phyloP scores from a whole-genome alignment of 2,797 vertebrate genomes.

The Amniataba percoides region DNA sequence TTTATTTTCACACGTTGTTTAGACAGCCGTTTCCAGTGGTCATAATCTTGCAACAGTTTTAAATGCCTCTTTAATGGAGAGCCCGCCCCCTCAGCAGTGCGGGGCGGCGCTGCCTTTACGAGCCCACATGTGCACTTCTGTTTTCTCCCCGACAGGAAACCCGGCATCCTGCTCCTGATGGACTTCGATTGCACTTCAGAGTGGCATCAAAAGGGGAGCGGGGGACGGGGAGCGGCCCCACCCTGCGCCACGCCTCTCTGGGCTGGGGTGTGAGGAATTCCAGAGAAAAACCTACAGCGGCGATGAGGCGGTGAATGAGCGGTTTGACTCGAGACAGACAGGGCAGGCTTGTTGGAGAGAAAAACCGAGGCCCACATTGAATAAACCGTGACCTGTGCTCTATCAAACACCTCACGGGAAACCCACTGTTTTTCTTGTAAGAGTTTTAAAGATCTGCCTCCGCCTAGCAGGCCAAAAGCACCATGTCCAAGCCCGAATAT shows the following conservation, averaged over 20 bases:
- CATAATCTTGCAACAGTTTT: constrained; percentile 60
- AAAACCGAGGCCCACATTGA: constrained; percentile 27
- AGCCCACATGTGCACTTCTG: constrained; percentile 60
- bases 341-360: constrained; percentile 53
- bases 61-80: constrained; percentile 70
- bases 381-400: constrained; percentile 53
- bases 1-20: constrained; percentile 78
- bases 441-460: constrained; percentile 22
- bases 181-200: constrained; percentile 52
- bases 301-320: constrained; percentile 44
- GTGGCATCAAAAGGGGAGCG: constrained; percentile 63
- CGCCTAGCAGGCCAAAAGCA: constrained; percentile 31
- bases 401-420: constrained; percentile 54
- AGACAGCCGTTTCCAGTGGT: constrained; percentile 75
- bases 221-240: constrained; percentile 49
- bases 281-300: constrained; percentile 66
- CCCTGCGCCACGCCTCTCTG: constrained; percentile 67
- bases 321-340: constrained; percentile 51
- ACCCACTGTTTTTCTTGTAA: constrained; percentile 48
- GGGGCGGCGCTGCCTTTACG: constrained; percentile 52
- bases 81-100: constrained; percentile 30
- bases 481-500: constrained; percentile 26
- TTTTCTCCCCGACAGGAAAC: constrained; percentile 72
- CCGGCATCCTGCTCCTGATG: constrained; percentile 70
- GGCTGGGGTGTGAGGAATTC: constrained; percentile 67